phyloP scores from a whole-genome alignment of 2,797 vertebrate species.

The Ciconia nigra region DNA sequence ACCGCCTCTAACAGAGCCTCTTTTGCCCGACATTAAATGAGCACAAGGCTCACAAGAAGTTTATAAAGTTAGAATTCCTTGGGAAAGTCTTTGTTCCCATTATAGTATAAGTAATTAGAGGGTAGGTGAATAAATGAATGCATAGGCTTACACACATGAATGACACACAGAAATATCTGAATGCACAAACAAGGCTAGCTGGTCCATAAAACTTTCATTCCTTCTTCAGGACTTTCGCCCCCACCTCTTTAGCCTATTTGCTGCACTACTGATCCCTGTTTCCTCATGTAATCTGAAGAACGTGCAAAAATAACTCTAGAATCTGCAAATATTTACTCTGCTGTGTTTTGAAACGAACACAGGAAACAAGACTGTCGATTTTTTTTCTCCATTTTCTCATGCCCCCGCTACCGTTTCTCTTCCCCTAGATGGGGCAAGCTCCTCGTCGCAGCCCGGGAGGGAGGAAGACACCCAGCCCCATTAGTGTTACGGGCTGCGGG shows the following conservation, averaged over 20 bases:
- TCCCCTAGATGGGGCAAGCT: slow-evolving; percentile 32
- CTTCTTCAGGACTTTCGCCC: accelerated
- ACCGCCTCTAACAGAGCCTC: neutral
- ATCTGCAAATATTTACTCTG: neutral
- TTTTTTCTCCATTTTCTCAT: neutral
- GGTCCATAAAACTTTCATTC: neutral
- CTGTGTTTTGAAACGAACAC: neutral
- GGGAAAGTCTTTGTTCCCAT: neutral
- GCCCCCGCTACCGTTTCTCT: neutral
- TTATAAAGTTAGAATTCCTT: neutral
- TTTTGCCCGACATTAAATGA: neutral
- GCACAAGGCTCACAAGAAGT: neutral
- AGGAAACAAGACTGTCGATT: neutral
- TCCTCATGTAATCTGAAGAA: neutral
- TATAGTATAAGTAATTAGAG: neutral
- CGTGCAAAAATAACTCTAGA: neutral
- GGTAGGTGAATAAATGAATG: neutral
- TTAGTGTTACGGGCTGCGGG: neutral
- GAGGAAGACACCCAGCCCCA: neutral
- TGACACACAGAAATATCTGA: neutral
- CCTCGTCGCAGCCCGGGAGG: neutral
- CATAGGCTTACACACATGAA: neutral
- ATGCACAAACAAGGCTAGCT: neutral
- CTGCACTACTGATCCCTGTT: neutral
- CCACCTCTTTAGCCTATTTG: neutral